Conservation (phyloP, 92 coral and sea anemone genomes). For the Porites divaricata region DNA sequence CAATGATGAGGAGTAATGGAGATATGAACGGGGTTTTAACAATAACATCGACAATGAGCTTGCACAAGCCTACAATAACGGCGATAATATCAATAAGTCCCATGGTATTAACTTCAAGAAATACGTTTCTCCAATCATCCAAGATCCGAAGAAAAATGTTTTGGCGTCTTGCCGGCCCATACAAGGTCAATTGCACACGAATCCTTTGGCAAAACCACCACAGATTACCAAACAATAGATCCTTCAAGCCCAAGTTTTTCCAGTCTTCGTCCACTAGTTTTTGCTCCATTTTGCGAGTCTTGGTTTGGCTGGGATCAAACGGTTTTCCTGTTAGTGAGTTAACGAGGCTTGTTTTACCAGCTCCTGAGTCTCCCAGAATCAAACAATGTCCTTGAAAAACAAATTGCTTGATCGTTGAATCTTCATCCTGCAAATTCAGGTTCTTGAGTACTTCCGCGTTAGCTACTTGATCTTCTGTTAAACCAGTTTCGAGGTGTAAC, state of each 20-base stretch:
- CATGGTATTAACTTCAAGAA: no score
- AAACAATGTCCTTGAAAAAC: conserved; percentile 41
- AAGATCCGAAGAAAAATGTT: background rate
- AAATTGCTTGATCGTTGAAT: background rate
- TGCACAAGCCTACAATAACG: no score
- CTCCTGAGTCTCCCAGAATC: conserved; percentile 51
- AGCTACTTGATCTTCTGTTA: conserved; percentile 28
- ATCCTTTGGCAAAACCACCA: background rate
- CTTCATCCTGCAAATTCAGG: background rate
- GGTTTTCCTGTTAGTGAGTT: conserved; percentile 49
- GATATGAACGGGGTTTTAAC: background rate
- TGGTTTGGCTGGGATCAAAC: conserved; percentile 32
- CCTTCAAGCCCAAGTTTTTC: conserved; percentile 16
- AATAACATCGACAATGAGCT: no score
- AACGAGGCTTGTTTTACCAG: conserved; percentile 57
- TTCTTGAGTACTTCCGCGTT: conserved; percentile 33
- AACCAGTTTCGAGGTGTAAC: background rate
- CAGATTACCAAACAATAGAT: conserved; percentile 39
- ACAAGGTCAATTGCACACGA: background rate
- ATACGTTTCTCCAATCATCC: no score
- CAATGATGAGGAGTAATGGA: background rate
- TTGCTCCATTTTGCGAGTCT: conserved; percentile 39
- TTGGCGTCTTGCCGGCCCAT: background rate
- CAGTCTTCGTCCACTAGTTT: conserved; percentile 41
- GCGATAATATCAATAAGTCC: no score